Evolutionary conservation across 1,140 invertebrate species (phyloP), one percentile per base, ranked within the genome.

Genomic region (Hetaerina americana): DNA sequence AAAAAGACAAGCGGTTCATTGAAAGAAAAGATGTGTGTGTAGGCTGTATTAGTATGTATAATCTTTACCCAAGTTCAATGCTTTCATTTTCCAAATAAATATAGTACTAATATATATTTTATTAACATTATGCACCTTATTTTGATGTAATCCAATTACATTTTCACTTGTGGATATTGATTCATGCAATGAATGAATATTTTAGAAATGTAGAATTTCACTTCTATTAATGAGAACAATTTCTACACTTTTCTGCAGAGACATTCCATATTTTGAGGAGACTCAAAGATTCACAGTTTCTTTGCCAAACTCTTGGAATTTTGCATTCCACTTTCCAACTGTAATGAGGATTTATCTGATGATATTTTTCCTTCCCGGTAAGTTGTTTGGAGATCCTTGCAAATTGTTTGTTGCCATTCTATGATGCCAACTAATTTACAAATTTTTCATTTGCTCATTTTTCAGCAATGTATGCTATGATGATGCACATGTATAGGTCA

Each of bases 231-330:
- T n/a, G 40, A 72, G 57, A 72, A 66, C n/a, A 27, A 67, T 69
- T 75, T 72, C 72, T 75, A 69, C 66, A 71, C 73, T 75, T 73
- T 75, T 68, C 78, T 81, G 31, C 77, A 87, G 86, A 74, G 89
- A 92, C 79, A 92, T 97, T 79, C 92, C 93, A 5, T 94, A 94
- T 77, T 93, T 96, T 80, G 92, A 95, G 75, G 91, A 95, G 78
- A 94, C 92, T 0, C 81, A 87, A 40, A 88, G 83, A 73, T 95
- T 92, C 77, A 89, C 88, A 0, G 76, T 95, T 0, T 82, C 86
- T 0, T 77, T 97, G 77, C 94, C 95, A 0, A 97, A 97, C 80
- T 77, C 81, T 24, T 91, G 86, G 84, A 97, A 97, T 81, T 89
- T 93, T 77, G 86, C 91, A 10, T 95, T 97, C 79, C 88, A 95